Evolutionary conservation across 2,113 vertebrate species (phyloP), one percentile per base, ranked within the genome.

Genomic region (Sciurus niger): DNA sequence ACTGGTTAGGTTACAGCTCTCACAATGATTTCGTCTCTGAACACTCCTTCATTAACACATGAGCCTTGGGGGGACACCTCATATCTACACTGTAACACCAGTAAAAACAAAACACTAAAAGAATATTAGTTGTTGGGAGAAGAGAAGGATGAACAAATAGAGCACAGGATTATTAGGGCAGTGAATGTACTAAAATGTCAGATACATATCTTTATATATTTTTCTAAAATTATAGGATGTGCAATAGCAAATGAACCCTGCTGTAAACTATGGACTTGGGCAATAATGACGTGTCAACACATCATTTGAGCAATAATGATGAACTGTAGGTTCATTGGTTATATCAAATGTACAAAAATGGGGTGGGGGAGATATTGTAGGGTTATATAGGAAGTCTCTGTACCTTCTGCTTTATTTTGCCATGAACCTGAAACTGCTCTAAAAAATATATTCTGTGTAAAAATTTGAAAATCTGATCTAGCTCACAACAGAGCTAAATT

Each of bases 401-500:
- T 22, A 34, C 4, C 22, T 85, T 32, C 22, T 79, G 22, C 16
- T 77, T 30, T 67, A 55, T 84, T 89, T 60, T 84, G 2, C 16
- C 25, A 7, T 58, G 53, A 84, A 79, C 11, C 24, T n/a, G 88
- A 92, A 80, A 80, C 18, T 60, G 9, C 9, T 51, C 51, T 79
- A 72, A 70, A 84, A 83, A 40, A 34, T 30, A 46, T 24, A 24
- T 73, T 65, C 5, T 46, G 37, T 2, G 37, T 65, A 63, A 48
- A 90, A 68, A 32, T 40, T 43, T 58, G 68, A 37, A 82, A 87
- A 78, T 72, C 72, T 70, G 22, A 84, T 86, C 40, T 43, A 86
- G 24, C 16, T 95, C 17, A 76, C 32, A 95, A 80, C 14, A 79
- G 48, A 92, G 30, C 37, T 92, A 70, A 84, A 83, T 68, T 92